Evolutionary conservation across 2,797 vertebrate species (phyloP).

Genomic region (Sebastiscus albofasciatus): DNA sequence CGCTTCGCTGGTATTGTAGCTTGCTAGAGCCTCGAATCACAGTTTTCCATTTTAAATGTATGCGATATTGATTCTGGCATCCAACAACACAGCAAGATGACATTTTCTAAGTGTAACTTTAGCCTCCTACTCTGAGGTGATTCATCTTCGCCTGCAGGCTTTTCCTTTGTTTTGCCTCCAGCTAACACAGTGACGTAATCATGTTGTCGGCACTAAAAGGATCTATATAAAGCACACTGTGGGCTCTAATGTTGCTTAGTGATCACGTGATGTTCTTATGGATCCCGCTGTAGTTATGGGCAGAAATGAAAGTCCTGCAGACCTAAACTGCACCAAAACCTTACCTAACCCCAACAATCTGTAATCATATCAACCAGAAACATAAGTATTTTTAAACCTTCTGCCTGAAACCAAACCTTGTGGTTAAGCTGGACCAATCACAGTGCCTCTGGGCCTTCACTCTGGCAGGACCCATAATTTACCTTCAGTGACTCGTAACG

Average conservation of each 20-base stretch:
- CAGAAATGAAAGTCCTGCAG: not conserved
- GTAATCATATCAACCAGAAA: conserved; percentile 37
- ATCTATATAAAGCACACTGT: not conserved
- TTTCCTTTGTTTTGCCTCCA: not conserved
- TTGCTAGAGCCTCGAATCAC: not conserved
- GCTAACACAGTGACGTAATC: not conserved
- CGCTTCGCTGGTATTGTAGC: not conserved
- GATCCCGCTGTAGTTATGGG: not conserved
- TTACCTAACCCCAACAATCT: conserved; percentile 27
- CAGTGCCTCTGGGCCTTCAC: not conserved
- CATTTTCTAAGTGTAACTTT: not conserved
- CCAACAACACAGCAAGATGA: not conserved
- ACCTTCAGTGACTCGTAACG: not conserved
- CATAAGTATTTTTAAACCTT: conserved; percentile 28
- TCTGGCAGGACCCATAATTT: conserved; percentile 30
- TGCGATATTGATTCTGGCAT: not conserved
- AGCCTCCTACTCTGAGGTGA: not conserved
- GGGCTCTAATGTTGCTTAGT: not conserved
- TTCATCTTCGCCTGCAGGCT: not conserved
- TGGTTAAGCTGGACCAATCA: conserved; percentile 22
- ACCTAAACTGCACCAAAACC: conserved; percentile 10
- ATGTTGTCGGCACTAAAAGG: not conserved
- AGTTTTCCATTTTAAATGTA: not conserved
- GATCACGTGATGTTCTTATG: not conserved
- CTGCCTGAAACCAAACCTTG: conserved; percentile 31